Base-by-base conservation (phyloP, 1,140 invertebrate genomes). In the Leptinotarsa defecta region DNA sequence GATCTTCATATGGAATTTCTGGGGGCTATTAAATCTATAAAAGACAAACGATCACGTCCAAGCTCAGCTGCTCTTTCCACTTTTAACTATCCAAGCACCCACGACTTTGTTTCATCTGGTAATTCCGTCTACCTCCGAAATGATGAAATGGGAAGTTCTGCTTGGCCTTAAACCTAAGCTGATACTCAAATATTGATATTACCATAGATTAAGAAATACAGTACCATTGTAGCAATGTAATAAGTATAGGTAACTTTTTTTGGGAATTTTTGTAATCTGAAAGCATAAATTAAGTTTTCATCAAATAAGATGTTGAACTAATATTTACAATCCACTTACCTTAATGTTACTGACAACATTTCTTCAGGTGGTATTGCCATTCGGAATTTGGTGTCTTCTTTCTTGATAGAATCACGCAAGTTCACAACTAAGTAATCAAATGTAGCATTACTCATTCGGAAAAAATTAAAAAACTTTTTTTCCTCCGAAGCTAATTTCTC, bases 1-100 rank as follows among this genome's bases (percentile, higher is more conserved):
- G 75, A 73, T 20, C 67, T 76, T 24, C 75, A 76, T 57, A 68
- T 76, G 75, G 63, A 76, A 48, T 34, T 73, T 52, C 48, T 76
- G 73, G 57, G 24, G 19, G 52, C 75, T 49, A 73, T 73, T 48
- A 71, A 76, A 76, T 27, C 24, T 27, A 27, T 27, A 27, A 27
- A 27, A 27, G 24, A 27, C 24, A 68, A 64, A 27, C 24, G 24
- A 27, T 27, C 24, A 27, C 24, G 24, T 27, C 24, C 24, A 27
- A 27, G 24, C 24, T 27, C 24, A 27, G 24, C 24, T 27, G 24
- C 24, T 27, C 24, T 27, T 27, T 27, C 24, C 24, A 27, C 24
- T 27, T 27, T 27, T 27, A 27, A 27, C 24, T 27, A 27, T 27
- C 24, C 24, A 27, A 27, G 24, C 24, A 27, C 24, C 24, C 24